Evolutionary conservation across 2,888 invertebrate genomes (phyloP).

Genomic region (Flabesymbios commensalis): DNA sequence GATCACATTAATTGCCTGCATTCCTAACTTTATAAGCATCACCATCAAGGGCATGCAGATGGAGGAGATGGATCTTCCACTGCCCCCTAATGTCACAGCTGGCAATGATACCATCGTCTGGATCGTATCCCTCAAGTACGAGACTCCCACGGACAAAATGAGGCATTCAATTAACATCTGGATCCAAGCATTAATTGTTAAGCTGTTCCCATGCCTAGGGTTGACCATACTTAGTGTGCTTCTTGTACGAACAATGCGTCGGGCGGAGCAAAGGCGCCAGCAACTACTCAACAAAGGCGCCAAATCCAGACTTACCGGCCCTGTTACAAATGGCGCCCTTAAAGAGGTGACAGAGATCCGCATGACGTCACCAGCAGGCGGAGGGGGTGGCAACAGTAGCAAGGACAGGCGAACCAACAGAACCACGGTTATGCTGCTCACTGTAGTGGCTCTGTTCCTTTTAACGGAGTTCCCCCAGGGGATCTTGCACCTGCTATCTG

Average conservation of each 20-base stretch:
- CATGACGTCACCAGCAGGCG: constrained; percentile 14
- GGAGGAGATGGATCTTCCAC: not conserved
- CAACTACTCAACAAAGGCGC: constrained; percentile 35
- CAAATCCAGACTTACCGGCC: not conserved
- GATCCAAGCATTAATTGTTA: constrained; percentile 90
- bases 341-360: not conserved
- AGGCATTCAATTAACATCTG: constrained; percentile 75
- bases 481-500: constrained; percentile 74
- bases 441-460: constrained; percentile 83
- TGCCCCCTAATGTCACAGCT: constrained; percentile 16
- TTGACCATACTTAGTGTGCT: constrained; percentile 71
- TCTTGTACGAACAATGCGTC: constrained; percentile 61
- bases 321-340: not conserved
- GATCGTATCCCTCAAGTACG: constrained; percentile 65
- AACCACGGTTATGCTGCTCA: constrained; percentile 86
- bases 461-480: constrained; percentile 89
- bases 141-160: constrained; percentile 41
- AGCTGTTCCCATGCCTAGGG: constrained; percentile 85
- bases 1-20: constrained; percentile 52
- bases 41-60: constrained; percentile 5
- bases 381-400: constrained; percentile 32
- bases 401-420: constrained; percentile 66
- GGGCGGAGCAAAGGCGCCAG: constrained; percentile 51
- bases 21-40: constrained; percentile 63
- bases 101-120: constrained; percentile 37